phyloP scores from a whole-genome alignment of 2,113 vertebrate genomes.

The Gadus chalcogrammus region DNA sequence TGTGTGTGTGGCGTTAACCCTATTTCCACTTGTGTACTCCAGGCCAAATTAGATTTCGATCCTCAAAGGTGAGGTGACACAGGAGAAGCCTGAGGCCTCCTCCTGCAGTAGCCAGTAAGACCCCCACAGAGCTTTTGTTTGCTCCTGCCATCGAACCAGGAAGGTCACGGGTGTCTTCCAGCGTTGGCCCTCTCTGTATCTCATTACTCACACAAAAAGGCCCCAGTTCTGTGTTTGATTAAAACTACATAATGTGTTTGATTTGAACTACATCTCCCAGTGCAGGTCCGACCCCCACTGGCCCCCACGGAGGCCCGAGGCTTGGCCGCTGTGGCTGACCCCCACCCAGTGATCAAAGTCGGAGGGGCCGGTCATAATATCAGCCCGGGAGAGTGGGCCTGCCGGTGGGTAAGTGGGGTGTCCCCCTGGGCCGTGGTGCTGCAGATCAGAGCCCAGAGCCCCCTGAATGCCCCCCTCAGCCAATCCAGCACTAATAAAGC shows the following conservation, averaged over 20 bases:
- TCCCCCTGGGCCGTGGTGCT: constrained; percentile 20
- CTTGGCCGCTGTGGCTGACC: constrained; percentile 34
- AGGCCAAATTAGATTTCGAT: constrained; percentile 52
- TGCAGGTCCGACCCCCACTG: constrained; percentile 8
- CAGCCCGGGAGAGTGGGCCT: constrained; percentile 1
- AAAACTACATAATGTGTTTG: constrained; percentile 64
- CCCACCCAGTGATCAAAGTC: constrained; percentile 58
- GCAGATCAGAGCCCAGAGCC: constrained; percentile 25
- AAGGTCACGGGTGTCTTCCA: constrained; percentile 42
- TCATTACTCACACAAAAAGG: constrained; percentile 48
- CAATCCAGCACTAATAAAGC: constrained; percentile 30
- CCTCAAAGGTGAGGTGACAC: constrained; percentile 47
- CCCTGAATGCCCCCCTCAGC: constrained; percentile 12
- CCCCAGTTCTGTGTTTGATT: constrained; percentile 55
- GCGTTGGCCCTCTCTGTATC: constrained; percentile 42
- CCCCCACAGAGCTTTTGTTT: constrained; percentile 36
- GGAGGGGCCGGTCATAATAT: background rate
- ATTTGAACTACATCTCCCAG: constrained; percentile 60
- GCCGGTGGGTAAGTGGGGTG: constrained; percentile 13
- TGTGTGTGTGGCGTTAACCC: no score
- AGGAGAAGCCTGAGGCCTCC: constrained; percentile 34
- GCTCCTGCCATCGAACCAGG: constrained; percentile 31
- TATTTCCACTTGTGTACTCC: constrained; percentile 40
- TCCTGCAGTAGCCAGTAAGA: constrained; percentile 49
- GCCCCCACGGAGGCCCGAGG: constrained; percentile 14